Conservation (phyloP, 2,113 vertebrate genomes). For the Nanorana parkeri region DNA sequence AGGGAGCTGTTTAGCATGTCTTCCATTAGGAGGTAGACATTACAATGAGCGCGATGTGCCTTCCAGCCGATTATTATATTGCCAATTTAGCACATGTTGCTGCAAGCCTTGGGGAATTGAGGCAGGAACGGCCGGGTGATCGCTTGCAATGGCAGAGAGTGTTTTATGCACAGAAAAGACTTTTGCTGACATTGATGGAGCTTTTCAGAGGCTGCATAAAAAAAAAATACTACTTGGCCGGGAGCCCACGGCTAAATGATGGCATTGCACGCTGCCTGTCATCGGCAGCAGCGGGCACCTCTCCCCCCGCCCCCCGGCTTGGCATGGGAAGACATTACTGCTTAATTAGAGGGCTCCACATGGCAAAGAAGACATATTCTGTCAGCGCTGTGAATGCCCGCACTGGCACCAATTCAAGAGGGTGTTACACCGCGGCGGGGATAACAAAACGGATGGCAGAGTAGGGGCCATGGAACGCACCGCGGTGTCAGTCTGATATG, state of each 20-base stretch:
- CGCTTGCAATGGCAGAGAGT: not conserved
- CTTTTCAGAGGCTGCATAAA: not conserved
- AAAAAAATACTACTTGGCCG: conserved; percentile 5
- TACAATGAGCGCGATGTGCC: conserved; percentile 17
- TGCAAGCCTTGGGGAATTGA: conserved; percentile 15
- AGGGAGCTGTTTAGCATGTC: not conserved
- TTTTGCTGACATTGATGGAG: conserved; percentile 37
- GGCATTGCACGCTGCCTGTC: conserved; percentile 32
- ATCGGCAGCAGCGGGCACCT: conserved; percentile 32
- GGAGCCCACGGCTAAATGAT: conserved; percentile 38
- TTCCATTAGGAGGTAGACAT: conserved; percentile 4
- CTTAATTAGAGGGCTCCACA: conserved; percentile 45
- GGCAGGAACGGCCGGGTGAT: not conserved
- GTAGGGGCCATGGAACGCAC: not conserved
- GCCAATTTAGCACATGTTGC: conserved; percentile 42
- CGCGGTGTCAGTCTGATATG: not conserved
- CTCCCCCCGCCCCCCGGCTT: not conserved
- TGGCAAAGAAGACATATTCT: conserved; percentile 38
- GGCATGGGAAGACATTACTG: conserved; percentile 39
- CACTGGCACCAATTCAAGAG: not conserved
- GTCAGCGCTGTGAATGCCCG: conserved; percentile 9
- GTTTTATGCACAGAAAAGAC: not conserved
- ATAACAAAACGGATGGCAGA: not conserved
- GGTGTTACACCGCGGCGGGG: not conserved
- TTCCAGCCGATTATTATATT: not conserved